A percentile compares a stretch with the other conserved stretches of the same genome.
Evolutionary conservation across 2,113 vertebrate species (phyloP).

Genomic region (Gallinago jamesoni): DNA sequence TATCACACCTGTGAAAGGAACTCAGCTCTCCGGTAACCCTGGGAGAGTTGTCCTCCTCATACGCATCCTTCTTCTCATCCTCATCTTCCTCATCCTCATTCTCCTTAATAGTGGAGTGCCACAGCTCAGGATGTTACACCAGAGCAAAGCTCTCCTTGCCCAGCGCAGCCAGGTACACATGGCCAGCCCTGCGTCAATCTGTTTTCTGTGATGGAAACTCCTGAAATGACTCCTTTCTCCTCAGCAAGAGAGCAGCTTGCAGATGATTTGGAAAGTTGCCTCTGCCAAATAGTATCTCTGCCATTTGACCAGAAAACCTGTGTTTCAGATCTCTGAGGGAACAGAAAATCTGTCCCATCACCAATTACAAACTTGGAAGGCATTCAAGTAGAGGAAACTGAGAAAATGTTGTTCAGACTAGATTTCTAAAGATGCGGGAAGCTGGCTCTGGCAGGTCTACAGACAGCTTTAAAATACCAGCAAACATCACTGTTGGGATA

Average conservation of each 20-base stretch:
- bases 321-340: conserved; percentile 4
- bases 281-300: not conserved
- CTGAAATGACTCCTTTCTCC: not conserved
- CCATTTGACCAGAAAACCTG: conserved; percentile 17
- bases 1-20: not conserved
- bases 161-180: rapidly evolving
- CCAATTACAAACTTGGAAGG: not conserved
- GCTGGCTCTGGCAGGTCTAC: not conserved
- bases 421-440: not conserved
- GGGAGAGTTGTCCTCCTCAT: not conserved
- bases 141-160: not conserved
- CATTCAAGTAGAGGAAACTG: not conserved
- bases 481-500: not conserved
- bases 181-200: not conserved
- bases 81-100: not conserved
- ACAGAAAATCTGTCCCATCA: not conserved
- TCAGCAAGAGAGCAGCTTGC: not conserved
- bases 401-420: not conserved
- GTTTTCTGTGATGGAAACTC: not conserved
- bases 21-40: not conserved
- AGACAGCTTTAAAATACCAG: not conserved
- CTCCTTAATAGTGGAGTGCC: not conserved
- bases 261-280: not conserved
- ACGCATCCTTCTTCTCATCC: not conserved
- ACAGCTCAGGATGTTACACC: not conserved